A percentile compares a stretch with the other conserved stretches of the same genome.
Conservation (phyloP, 2,797 vertebrate species). For the Enteromius fasciolatus region DNA sequence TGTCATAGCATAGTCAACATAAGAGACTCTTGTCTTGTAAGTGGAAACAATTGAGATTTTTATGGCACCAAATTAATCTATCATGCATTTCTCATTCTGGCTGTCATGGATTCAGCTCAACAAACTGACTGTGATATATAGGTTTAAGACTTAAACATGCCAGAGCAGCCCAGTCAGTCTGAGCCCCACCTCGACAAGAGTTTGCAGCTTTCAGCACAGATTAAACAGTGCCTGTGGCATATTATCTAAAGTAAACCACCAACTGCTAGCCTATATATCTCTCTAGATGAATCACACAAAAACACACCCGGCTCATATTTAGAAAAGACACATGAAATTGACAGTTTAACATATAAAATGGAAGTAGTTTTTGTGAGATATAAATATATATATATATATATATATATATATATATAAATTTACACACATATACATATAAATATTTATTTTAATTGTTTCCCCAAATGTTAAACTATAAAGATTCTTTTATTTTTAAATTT, state of each 20-base stretch:
- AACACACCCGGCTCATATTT: not conserved
- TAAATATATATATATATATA: too few relatives aligned
- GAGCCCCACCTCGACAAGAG: not conserved
- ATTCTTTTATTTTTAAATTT: not conserved
- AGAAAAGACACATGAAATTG: not conserved
- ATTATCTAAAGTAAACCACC: slow-evolving; percentile 22
- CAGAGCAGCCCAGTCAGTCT: not conserved
- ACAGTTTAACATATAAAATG: too few relatives aligned
- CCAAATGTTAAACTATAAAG: not conserved
- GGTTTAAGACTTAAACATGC: slow-evolving; percentile 7
- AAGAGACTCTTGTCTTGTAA: not conserved
- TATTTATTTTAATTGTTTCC: too few relatives aligned
- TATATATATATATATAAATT: too few relatives aligned
- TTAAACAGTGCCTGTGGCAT: slow-evolving; percentile 10
- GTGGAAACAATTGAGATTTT: not conserved
- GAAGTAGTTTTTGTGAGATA: too few relatives aligned
- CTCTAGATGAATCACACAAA: not conserved
- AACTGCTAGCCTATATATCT: not conserved
- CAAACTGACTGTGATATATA: slow-evolving; percentile 4
- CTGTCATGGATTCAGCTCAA: not conserved
- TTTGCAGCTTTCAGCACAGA: slow-evolving; percentile 15
- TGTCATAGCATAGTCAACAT: not conserved
- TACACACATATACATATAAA: too few relatives aligned
- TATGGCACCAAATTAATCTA: not conserved
- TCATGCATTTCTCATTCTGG: slow-evolving; percentile 1